Evolutionary conservation across 2,797 vertebrate species (phyloP).

Genomic region (Lacerta viridis): DNA sequence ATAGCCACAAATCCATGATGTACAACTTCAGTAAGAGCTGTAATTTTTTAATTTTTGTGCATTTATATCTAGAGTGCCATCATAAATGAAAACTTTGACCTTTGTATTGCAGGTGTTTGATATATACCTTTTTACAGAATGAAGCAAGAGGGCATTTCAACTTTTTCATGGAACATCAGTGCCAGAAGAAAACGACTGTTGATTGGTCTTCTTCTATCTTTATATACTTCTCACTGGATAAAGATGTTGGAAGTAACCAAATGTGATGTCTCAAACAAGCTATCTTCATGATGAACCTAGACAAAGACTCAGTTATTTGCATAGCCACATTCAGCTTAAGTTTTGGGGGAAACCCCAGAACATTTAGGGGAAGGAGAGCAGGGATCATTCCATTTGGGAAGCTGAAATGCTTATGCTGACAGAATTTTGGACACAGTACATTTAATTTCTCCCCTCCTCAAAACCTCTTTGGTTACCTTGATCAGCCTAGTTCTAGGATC

Average conservation of each 20-base stretch:
- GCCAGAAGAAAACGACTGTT: not conserved
- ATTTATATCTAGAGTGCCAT: conserved; percentile 59
- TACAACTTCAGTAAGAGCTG: not conserved
- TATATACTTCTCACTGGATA: not conserved
- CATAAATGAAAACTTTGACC: conserved; percentile 76
- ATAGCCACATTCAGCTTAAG: not conserved
- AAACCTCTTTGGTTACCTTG: too few species aligned
- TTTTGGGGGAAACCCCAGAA: not conserved
- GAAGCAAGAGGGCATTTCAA: not conserved
- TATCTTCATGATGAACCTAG: too few species aligned
- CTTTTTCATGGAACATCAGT: not conserved
- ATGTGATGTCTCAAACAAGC: not conserved
- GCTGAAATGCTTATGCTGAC: not conserved
- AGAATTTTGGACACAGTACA: too few species aligned
- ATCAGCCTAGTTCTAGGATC: too few species aligned
- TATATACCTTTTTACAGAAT: not conserved
- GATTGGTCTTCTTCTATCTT: not conserved
- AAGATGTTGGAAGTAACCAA: too few species aligned
- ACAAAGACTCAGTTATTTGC: not conserved
- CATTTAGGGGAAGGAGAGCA: too few species aligned
- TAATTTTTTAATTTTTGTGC: conserved; percentile 41
- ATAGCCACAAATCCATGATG: conserved; percentile 66
- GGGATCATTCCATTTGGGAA: not conserved
- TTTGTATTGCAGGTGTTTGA: conserved; percentile 37
- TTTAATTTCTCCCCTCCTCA: too few species aligned